Percentiles rank a stretch among this genome's conserved stretches.
phyloP scores from a whole-genome alignment of 53 echinoderm and acorn worm species.

The Echinarachnius parma region DNA sequence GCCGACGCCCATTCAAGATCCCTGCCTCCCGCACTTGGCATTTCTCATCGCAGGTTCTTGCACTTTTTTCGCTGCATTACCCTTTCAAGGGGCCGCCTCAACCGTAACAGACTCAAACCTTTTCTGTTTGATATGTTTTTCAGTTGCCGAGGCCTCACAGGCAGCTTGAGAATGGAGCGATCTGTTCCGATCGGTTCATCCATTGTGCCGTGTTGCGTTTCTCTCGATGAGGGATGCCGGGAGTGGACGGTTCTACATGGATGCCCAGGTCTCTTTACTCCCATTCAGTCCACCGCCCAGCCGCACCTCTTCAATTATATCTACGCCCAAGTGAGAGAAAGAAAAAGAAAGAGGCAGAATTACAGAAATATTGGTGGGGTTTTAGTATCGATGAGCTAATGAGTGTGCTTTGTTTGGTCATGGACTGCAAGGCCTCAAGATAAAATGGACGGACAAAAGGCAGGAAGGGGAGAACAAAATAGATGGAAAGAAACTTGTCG shows the following conservation, averaged over 20 bases:
- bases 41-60: constrained; percentile 42
- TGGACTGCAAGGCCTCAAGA: constrained; percentile 36
- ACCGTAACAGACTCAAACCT: constrained; percentile 38
- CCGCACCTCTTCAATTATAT: neutral
- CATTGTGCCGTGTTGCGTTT: constrained; percentile 12
- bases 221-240: constrained; percentile 18
- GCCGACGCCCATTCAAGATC: constrained; percentile 47
- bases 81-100: constrained; percentile 49
- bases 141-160: neutral
- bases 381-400: constrained; percentile 16
- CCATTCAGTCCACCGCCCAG: constrained; percentile 16
- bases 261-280: constrained; percentile 19
- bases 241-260: constrained; percentile 41
- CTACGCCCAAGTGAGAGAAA: neutral
- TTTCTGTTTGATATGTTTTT: constrained; percentile 23
- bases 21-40: constrained; percentile 19
- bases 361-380: neutral
- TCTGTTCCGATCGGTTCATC: no score
- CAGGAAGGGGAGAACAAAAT: neutral
- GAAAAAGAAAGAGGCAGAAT: constrained; percentile 6
- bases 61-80: constrained; percentile 26
- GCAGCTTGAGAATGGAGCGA: constrained; percentile 31
- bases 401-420: constrained; percentile 29
- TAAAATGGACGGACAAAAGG: constrained; percentile 3
- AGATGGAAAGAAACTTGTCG: neutral